phyloP scores from a whole-genome alignment of 2,888 invertebrate species.

The Hetaerina titia region DNA sequence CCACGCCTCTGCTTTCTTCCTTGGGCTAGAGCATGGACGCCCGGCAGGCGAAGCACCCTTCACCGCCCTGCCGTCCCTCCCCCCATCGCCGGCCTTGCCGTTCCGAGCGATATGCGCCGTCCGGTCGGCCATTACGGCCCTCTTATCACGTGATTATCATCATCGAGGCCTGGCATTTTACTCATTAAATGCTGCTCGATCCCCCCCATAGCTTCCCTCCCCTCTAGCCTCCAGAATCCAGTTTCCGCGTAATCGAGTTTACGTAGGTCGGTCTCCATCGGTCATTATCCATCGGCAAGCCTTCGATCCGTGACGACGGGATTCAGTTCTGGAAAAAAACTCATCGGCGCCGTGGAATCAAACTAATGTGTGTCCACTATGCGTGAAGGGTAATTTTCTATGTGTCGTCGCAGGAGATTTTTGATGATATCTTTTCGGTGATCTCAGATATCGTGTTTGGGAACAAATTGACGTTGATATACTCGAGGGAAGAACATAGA shows the following conservation, averaged over 20 bases:
- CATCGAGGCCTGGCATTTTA: background rate
- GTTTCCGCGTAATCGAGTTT: background rate
- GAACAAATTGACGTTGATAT: background rate
- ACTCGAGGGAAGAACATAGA: background rate
- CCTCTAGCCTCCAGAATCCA: background rate
- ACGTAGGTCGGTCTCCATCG: background rate
- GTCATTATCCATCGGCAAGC: background rate
- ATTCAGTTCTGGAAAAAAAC: background rate
- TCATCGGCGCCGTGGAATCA: background rate
- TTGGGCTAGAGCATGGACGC: background rate
- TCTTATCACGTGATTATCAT: background rate
- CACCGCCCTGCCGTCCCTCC: background rate
- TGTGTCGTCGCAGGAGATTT: background rate
- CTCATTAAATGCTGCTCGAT: conserved; percentile 36
- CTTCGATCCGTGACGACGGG: background rate
- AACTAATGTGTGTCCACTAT: background rate
- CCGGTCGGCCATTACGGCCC: background rate
- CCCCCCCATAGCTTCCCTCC: background rate
- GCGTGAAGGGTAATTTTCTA: background rate
- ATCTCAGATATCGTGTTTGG: no score
- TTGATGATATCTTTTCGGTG: no score
- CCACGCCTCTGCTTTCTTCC: background rate
- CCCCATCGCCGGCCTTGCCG: background rate
- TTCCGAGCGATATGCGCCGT: background rate
- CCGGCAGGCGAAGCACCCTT: background rate